A percentile compares a stretch with the other conserved stretches of the same genome.
These are phyloP conservation scores for Dusona sp. DNA, from an alignment of 2,888 invertebrate genomes.

Conservation along the genomic window DNA sequence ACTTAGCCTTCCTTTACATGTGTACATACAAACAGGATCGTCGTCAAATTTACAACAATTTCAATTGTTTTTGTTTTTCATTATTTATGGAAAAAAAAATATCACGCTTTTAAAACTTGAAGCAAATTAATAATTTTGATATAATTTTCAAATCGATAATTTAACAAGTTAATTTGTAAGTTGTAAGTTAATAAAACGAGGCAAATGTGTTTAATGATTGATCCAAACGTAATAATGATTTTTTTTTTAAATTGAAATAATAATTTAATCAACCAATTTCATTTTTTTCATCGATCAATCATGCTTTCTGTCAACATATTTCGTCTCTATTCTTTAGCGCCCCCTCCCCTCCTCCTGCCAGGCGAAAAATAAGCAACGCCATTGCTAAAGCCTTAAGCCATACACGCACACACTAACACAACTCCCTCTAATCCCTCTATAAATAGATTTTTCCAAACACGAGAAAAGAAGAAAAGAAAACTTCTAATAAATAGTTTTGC, in stretches of 20 bases:
- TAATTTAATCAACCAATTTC: neutral
- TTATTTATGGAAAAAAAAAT: neutral
- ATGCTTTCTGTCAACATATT: neutral
- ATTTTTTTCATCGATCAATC: neutral
- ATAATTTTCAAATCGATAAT: neutral
- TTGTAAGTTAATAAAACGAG: neutral
- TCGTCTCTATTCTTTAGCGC: neutral
- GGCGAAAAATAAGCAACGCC: slow-evolving; percentile 80
- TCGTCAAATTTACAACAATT: neutral
- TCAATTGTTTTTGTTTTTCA: neutral
- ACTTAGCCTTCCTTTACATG: slow-evolving; percentile 22
- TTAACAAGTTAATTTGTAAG: neutral
- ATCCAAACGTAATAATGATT: neutral
- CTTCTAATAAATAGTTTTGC: neutral
- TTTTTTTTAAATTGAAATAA: no score
- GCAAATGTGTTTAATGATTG: neutral
- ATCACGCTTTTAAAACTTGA: neutral
- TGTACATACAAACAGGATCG: neutral
- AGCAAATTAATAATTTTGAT: no score
- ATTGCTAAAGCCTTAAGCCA: slow-evolving; percentile 74
- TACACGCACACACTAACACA: slow-evolving; percentile 35
- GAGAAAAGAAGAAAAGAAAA: neutral
- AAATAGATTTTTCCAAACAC: slow-evolving; percentile 52
- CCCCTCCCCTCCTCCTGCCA: slow-evolving; percentile 65
- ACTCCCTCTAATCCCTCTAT: slow-evolving; percentile 35